Conservation (phyloP, 2,888 invertebrate genomes). For the Sarcophaga variegata region DNA sequence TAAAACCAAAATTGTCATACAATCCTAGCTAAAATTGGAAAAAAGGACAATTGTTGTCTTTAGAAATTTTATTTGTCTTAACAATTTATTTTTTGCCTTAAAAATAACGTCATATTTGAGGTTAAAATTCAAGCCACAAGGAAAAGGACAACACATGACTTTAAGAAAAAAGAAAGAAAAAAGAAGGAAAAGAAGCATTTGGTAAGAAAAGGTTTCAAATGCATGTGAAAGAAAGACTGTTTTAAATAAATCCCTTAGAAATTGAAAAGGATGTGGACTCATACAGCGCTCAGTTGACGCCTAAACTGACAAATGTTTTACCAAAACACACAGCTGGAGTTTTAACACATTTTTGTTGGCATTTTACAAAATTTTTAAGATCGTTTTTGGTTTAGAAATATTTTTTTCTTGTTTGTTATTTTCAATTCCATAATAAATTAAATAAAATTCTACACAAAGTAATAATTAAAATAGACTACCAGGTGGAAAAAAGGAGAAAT, state of each 20-base stretch:
- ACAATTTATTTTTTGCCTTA: conserved; percentile 1
- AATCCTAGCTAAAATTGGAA: not conserved
- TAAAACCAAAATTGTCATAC: conserved; percentile 43
- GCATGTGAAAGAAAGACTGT: not conserved
- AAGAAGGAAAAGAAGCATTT: not conserved
- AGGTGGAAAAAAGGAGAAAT: conserved; percentile 17
- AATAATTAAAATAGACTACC: conserved; percentile 30
- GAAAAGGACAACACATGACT: not conserved
- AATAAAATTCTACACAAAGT: not conserved
- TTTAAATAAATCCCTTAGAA: not conserved
- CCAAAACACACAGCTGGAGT: conserved; percentile 72
- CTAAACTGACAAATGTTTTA: conserved; percentile 68
- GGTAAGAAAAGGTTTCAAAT: conserved; percentile 32
- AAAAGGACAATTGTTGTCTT: conserved; percentile 31
- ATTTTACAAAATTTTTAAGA: conserved; percentile 16
- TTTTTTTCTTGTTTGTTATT: not conserved
- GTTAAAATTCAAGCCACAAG: conserved; percentile 33
- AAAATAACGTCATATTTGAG: conserved; percentile 42
- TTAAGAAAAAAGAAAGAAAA: not conserved
- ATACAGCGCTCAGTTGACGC: conserved; percentile 63
- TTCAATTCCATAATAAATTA: not conserved
- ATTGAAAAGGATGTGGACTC: conserved; percentile 69
- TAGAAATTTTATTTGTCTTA: not conserved
- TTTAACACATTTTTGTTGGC: conserved; percentile 65
- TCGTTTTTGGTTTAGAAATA: conserved; percentile 1